Evolutionary conservation across 2,888 invertebrate genomes (phyloP), one percentile per base, ranked within the genome.

Genomic region (Limnephilus marmoratus): DNA sequence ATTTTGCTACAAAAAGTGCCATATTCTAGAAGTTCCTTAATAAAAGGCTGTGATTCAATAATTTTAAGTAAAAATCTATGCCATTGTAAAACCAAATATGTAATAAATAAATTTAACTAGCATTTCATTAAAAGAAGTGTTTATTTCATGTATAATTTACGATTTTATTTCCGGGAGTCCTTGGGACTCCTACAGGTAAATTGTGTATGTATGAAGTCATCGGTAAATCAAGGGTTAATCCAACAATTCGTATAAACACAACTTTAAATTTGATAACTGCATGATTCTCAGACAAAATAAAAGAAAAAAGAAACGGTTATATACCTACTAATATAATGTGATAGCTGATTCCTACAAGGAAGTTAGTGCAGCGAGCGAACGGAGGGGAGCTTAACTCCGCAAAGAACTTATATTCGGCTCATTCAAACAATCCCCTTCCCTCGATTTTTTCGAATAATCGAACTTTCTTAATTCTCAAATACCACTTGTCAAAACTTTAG

Each of bases 401-500:
- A 5, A 68, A 68, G 68, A 68, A 68, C 68, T 24, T 68, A n/a
- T 68, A 68, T 68, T 68, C 68, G 68, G 68, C 68, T 68, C 24
- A 68, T 68, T 68, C 68, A 68, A 68, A 68, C 68, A 68, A 68
- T 68, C 24, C 68, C n/a, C 68, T 24, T n/a, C 68, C 68, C n/a
- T 68, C 68, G 68, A n/a, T 68, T 68, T 68, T 68, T 68, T 68
- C 68, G 68, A 68, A 68, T 68, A 68, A 68, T 68, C 68, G 68
- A 68, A 68, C 68, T 68, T 68, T 68, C 68, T 68, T 68, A 68
- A n/a, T 68, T 68, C 24, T 68, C 68, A 68, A 68, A 68, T 68
- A 68, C 68, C 68, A 68, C 68, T 68, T 68, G 68, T 68, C 68
- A 68, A 68, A 68, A 68, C 68, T 68, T 68, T 68, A n/a, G 68